These are phyloP conservation scores for Brenthis hecate DNA, from an alignment of 2,888 invertebrate species.

Conservation along the genomic window DNA sequence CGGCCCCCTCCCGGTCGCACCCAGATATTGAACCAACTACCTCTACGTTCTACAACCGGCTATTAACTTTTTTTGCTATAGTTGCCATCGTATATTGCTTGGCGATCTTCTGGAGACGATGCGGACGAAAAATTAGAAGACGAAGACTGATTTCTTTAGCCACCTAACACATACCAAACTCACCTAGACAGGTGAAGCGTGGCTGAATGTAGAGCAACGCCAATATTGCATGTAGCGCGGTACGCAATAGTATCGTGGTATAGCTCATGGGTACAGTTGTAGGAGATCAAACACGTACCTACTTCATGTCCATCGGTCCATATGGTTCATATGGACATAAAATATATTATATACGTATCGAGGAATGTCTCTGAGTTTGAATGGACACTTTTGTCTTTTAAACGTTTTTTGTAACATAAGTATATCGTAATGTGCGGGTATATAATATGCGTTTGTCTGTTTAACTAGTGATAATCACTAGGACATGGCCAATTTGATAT, in stretches of 20 bases:
- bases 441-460: background rate
- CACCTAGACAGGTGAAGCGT: slow-evolving; percentile 20
- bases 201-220: slow-evolving; percentile 7
- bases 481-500: slow-evolving; percentile 4
- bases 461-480: slow-evolving; percentile 6
- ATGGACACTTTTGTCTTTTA: background rate
- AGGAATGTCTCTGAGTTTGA: background rate
- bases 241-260: background rate
- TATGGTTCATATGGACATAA: background rate
- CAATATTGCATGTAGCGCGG: slow-evolving; percentile 1
- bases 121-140: slow-evolving; percentile 62
- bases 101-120: slow-evolving; percentile 60
- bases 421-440: slow-evolving; percentile 4
- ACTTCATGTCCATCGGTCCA: background rate
- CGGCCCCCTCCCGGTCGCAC: slow-evolving; percentile 54
- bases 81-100: slow-evolving; percentile 54
- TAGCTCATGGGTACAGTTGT: background rate
- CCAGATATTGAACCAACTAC: slow-evolving; percentile 46
- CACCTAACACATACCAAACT: slow-evolving; percentile 56
- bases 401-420: background rate
- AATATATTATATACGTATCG: background rate
- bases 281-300: slow-evolving; percentile 7
- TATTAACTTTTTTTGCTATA: slow-evolving; percentile 53
- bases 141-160: slow-evolving; percentile 65
- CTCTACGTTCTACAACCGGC: slow-evolving; percentile 51